Conservation (phyloP, 2,113 vertebrate species). For the Xiphophorus couchianus region DNA sequence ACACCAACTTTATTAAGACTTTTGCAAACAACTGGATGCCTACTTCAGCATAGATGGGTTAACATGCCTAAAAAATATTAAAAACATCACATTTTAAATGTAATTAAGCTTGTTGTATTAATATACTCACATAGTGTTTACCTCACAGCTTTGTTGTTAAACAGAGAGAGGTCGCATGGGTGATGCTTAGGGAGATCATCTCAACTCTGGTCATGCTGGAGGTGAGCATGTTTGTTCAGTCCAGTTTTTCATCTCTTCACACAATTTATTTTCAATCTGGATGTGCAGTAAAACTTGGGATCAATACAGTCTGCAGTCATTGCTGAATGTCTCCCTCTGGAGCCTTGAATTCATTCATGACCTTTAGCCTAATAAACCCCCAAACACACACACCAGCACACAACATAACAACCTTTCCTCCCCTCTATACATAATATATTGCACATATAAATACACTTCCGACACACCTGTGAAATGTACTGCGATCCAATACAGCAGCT, state of each 20-base stretch:
- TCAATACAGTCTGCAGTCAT: slow-evolving; percentile 36
- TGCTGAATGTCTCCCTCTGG: slow-evolving; percentile 18
- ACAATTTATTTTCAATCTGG: slow-evolving; percentile 41
- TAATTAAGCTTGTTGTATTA: neutral
- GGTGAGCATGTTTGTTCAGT: slow-evolving; percentile 34
- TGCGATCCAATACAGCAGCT: neutral
- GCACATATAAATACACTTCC: neutral
- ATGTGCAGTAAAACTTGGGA: slow-evolving; percentile 55
- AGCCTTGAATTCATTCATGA: slow-evolving; percentile 46
- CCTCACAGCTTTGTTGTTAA: neutral
- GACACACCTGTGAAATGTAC: neutral
- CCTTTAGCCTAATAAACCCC: slow-evolving; percentile 27
- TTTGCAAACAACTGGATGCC: neutral
- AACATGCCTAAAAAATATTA: neutral
- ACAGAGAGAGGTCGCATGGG: neutral
- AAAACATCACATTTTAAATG: neutral
- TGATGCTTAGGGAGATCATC: neutral
- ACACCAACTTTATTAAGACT: neutral
- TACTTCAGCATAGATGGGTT: neutral
- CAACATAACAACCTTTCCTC: slow-evolving; percentile 8
- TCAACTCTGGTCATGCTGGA: slow-evolving; percentile 20
- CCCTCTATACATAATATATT: neutral
- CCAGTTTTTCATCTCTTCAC: slow-evolving; percentile 18
- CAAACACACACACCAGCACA: neutral
- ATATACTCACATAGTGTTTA: neutral